Base-by-base conservation (phyloP, 2,888 invertebrate species). In the Alsophila aescularia region DNA sequence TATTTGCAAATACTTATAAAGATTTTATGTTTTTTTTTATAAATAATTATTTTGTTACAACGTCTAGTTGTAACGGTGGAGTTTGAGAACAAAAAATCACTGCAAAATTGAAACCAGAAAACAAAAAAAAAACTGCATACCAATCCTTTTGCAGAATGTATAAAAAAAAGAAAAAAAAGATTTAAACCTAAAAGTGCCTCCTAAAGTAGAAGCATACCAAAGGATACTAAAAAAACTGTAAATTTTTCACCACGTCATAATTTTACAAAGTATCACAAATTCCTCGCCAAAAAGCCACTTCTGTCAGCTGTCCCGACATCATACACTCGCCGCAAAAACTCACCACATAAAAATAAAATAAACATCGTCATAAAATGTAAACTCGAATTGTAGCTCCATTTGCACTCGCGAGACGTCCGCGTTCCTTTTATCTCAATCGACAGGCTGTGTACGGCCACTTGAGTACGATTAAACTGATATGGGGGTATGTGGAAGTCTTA, bases 271-370 rank as follows among this genome's bases (percentile, higher is more conserved):
- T 10, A 29, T 40, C 14, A 27, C 40, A 40, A 43, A 21, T 21
- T 9, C 10, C 32, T 1, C 10, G 5, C 35, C 5, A 27, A 40
- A 40, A 13, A 29, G 29, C 16, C n/a, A 51, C 42, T 62, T 59
- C 42, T 34, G 58, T 55, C 67, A 52, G 55, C 62, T 60, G 63
- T 21, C 27, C 41, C 14, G 14, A 66, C 63, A 66, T 62, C 63
- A 68, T 57, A 67, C 41, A 55, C 49, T 41, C 27, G 60, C 66
- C 69, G 63, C 76, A 78, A 80, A 79, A 79, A 73, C 60, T 72
- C 60, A 69, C 43, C 66, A 58, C 67, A 76, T 81, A 77, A 77
- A 73, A 74, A 70, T 71, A 69, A 76, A 78, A 80, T 74, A 69
- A 79, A 77, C 62, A 76, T 75, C 69, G 64, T 64, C 70, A 71